A percentile compares a stretch with the other conserved stretches of the same genome.
phyloP scores from a whole-genome alignment of 2,888 invertebrate species.

The Euproctis similis region DNA sequence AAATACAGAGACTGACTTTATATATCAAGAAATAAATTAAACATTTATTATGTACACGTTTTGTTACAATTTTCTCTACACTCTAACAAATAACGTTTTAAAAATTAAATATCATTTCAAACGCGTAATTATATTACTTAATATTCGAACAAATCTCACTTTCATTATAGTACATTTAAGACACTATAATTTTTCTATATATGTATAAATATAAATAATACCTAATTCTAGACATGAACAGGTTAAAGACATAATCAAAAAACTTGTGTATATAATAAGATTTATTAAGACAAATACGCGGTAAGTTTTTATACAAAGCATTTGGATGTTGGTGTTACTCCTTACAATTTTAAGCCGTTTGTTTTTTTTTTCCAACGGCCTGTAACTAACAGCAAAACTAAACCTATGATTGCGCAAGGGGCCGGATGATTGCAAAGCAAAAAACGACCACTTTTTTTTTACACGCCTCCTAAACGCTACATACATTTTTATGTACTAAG shows the following conservation, averaged over 20 bases:
- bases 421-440: constrained; percentile 38
- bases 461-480: constrained; percentile 23
- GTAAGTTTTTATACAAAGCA: constrained; percentile 49
- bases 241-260: constrained; percentile 38
- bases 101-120: too few relatives aligned
- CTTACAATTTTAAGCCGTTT: constrained; percentile 40
- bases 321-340: constrained; percentile 58
- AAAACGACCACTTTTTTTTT: constrained; percentile 37
- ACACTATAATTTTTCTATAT: constrained; percentile 28
- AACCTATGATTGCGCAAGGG: constrained; percentile 35
- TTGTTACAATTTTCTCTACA: too few relatives aligned
- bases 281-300: constrained; percentile 37
- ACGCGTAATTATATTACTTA: constrained; percentile 21
- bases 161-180: too few relatives aligned
- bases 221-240: constrained; percentile 6
- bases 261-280: constrained; percentile 33
- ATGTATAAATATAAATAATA: constrained; percentile 11
- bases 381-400: too few relatives aligned
- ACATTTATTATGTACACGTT: too few relatives aligned
- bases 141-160: constrained; percentile 26
- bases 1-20: too few relatives aligned
- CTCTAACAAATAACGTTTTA: too few relatives aligned
- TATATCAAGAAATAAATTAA: too few relatives aligned
- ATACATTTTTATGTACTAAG: constrained; percentile 38
- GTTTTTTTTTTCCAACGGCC: too few relatives aligned